phyloP scores from a whole-genome alignment of 2,888 invertebrate species.

The Chamaedrilus cognettii region DNA sequence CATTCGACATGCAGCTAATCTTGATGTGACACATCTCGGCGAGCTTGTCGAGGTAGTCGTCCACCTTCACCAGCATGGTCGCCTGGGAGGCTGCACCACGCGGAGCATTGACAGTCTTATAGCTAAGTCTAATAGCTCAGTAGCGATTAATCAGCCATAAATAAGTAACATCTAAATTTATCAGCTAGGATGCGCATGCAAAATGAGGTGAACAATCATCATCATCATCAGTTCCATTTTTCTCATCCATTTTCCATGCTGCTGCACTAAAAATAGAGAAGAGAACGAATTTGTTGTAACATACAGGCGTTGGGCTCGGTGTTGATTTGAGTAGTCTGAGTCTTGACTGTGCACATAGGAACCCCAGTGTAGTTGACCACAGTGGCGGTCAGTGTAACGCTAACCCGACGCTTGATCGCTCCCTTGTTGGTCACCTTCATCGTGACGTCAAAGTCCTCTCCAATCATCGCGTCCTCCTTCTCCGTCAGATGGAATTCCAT shows the following conservation, averaged over 20 bases:
- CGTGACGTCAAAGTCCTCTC: conserved; percentile 31
- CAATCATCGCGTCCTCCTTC: conserved; percentile 25
- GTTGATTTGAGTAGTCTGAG: conserved; percentile 13
- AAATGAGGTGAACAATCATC: too few relatives aligned
- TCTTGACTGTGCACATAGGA: conserved; percentile 31
- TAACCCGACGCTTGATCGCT: conserved; percentile 21
- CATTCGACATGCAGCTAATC: conserved; percentile 74
- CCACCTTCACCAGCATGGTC: conserved; percentile 29
- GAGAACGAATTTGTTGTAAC: too few relatives aligned
- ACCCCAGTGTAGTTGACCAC: conserved; percentile 36
- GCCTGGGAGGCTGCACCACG: conserved; percentile 23
- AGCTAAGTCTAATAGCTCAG: too few relatives aligned
- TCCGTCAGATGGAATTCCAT: conserved; percentile 31
- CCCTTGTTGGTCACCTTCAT: conserved; percentile 27
- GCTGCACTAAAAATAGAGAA: too few relatives aligned
- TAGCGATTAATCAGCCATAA: too few relatives aligned
- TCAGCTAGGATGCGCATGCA: too few relatives aligned
- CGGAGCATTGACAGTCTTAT: not conserved
- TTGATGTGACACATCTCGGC: conserved; percentile 74
- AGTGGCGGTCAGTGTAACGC: conserved; percentile 28
- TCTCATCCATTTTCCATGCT: too few relatives aligned
- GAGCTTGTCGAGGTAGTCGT: conserved; percentile 65
- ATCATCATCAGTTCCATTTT: too few relatives aligned
- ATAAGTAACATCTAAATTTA: too few relatives aligned
- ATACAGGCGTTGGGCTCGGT: conserved; percentile 22